phyloP scores from a whole-genome alignment of 2,888 invertebrate genomes.

The Lycaena phlaeas region DNA sequence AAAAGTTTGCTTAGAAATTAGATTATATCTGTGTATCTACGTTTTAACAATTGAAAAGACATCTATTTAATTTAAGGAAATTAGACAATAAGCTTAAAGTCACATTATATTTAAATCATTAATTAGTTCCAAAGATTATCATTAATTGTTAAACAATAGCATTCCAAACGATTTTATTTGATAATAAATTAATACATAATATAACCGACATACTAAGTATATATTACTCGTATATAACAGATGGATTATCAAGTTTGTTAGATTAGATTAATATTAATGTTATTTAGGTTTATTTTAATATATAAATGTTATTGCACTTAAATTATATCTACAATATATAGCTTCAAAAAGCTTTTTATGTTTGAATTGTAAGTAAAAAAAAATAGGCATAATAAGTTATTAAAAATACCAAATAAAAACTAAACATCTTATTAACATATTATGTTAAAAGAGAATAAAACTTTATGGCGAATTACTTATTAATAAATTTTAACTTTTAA shows the following conservation, averaged over 20 bases:
- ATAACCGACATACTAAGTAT: too few relatives aligned
- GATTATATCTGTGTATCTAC: too few relatives aligned
- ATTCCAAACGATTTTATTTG: background rate
- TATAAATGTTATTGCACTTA: slow-evolving; percentile 1
- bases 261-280: background rate
- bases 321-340: background rate
- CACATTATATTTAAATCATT: background rate
- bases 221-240: background rate
- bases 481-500: too few relatives aligned
- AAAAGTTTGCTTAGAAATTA: background rate
- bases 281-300: background rate
- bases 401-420: too few relatives aligned
- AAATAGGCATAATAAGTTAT: too few relatives aligned
- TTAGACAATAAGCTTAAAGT: background rate
- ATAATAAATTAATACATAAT: background rate
- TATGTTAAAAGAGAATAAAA: too few relatives aligned
- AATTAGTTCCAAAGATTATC: background rate
- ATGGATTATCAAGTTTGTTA: background rate
- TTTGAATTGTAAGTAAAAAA: background rate
- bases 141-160: background rate
- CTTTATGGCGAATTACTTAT: too few relatives aligned
- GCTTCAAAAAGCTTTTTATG: background rate
- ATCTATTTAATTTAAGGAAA: background rate
- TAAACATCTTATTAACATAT: too few relatives aligned
- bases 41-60: too few relatives aligned